Evolutionary conservation across 2,888 invertebrate genomes (phyloP).

Genomic region (Brachylomia viminalis): DNA sequence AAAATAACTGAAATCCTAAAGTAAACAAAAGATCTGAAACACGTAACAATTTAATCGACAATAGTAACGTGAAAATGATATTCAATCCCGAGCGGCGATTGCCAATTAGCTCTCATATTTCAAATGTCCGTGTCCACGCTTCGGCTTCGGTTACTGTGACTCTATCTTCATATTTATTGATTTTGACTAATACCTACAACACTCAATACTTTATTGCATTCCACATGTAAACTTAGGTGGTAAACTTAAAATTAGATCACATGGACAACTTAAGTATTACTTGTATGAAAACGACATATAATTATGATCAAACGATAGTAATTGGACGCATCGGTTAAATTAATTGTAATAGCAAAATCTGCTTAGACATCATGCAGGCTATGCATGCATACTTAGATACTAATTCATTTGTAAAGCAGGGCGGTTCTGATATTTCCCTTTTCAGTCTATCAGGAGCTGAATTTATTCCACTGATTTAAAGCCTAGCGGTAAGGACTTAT

Average conservation of each 20-base stretch:
- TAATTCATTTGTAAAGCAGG: not conserved
- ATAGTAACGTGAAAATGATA: conserved; percentile 76
- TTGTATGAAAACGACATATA: not conserved
- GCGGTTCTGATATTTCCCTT: not conserved
- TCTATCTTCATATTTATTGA: conserved; percentile 29
- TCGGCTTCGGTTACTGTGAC: conserved; percentile 59
- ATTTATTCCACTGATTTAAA: not conserved
- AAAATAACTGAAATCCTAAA: not conserved
- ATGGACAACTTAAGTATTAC: too few species aligned
- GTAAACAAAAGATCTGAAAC: conserved; percentile 26
- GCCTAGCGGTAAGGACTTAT: too few species aligned
- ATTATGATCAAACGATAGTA: too few species aligned
- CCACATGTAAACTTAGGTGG: too few species aligned
- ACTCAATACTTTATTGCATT: too few species aligned
- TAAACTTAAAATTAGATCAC: too few species aligned
- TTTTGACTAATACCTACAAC: conserved; percentile 1
- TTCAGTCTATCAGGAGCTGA: not conserved
- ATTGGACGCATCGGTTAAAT: too few species aligned
- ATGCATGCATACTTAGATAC: too few species aligned
- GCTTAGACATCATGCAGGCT: not conserved
- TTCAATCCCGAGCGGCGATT: conserved; percentile 82
- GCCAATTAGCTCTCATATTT: conserved; percentile 87
- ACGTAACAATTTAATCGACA: conserved; percentile 52
- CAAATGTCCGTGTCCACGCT: conserved; percentile 76
- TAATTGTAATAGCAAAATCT: not conserved